Evolutionary conservation across 2,888 invertebrate species (phyloP), one percentile per base, ranked within the genome.

Genomic region (Netelia fuscicornis): DNA sequence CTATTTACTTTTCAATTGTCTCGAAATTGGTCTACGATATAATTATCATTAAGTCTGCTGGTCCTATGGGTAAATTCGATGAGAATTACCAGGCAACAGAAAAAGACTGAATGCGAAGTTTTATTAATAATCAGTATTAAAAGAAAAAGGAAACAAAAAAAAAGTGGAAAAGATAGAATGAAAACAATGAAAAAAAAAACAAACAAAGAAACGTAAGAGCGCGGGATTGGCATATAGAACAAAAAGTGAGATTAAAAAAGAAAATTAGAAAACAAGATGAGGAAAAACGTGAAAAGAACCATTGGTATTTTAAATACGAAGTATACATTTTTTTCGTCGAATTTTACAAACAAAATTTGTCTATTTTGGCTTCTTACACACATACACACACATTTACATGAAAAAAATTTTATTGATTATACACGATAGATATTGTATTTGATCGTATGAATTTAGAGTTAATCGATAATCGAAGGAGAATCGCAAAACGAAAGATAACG

Each of bases 121-220:
- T 89, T 72, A 90, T 90, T 91, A 37, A 84, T 89, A 91, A 92
- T 91, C 92, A 92, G 92, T 92, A 92, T 92, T 91, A 91, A 77
- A 75, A 75, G 54, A 70, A 80, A 77, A 23, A 52, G 11, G 13
- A 56, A 83, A 77, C 42, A 23, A 25, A 37, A 60, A 60, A 37
- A 60, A 71, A 13, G 23, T 25, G 65, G 23, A 30, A 52, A 91
- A 90, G 58, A 56, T 42, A 8, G 30, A 56, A 74, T 23, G 17
- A 44, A 54, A 37, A 23, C 17, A 37, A 42, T 11, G 48, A 71
- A 72, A 67, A 44, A 62, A 62, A 42, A 58, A 37, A 23, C 70
- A 52, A 64, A 71, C 11, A 52, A 64, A 58, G 11, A 44, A 74
- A 71, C 11, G 30, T 52, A 48, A 37, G 71, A 64, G 13, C 37